A percentile compares a stretch with the other conserved stretches of the same genome.
These are phyloP conservation scores for Oryctes rhinoceros DNA, from an alignment of 1,140 invertebrate genomes.

Conservation along the genomic window DNA sequence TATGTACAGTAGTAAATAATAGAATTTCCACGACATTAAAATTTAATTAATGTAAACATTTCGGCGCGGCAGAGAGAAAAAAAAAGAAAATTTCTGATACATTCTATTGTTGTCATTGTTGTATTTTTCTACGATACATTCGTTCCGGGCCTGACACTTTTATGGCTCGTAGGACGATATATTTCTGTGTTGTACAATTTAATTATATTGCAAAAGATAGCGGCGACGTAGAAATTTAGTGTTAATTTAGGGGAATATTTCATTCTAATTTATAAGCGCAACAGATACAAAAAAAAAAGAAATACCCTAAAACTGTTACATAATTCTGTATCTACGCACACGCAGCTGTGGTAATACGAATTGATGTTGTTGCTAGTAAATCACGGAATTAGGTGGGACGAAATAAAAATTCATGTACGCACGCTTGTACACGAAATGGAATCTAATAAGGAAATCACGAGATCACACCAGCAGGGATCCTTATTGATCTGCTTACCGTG, in stretches of 20 bases:
- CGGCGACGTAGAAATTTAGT: not conserved
- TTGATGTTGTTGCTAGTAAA: not conserved
- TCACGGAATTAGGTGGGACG: not conserved
- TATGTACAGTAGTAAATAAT: not conserved
- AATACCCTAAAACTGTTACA: not conserved
- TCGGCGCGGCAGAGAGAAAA: not conserved
- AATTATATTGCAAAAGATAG: constrained; percentile 29
- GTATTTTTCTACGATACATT: constrained; percentile 29
- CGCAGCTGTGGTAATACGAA: not conserved
- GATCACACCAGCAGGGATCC: not conserved
- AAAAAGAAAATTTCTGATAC: not conserved
- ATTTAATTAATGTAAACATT: constrained; percentile 28
- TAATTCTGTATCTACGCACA: not conserved
- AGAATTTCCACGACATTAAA: constrained; percentile 19
- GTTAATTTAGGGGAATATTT: constrained; percentile 20
- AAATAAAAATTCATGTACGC: not conserved
- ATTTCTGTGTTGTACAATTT: constrained; percentile 16
- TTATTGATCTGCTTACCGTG: not conserved
- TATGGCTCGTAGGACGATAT: constrained; percentile 28
- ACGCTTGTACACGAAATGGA: not conserved
- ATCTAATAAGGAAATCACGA: not conserved
- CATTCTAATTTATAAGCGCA: not conserved
- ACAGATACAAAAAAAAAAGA: not conserved
- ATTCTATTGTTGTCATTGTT: constrained; percentile 26
- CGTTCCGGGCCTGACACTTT: constrained; percentile 19